phyloP scores from a whole-genome alignment of 2,888 invertebrate genomes.

The Nomada hirtipes region DNA sequence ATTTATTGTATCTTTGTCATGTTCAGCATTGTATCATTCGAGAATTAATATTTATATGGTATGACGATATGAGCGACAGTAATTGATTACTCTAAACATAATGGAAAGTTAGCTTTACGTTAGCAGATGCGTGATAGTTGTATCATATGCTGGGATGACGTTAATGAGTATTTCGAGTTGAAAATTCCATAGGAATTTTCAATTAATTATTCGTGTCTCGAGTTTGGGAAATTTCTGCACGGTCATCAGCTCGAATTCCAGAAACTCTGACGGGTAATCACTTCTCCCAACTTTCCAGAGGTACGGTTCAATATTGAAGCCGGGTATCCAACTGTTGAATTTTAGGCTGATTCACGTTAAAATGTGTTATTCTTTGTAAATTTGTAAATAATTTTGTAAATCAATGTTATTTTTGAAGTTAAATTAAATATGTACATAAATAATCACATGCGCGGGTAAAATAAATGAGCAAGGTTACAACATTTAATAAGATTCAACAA shows the following conservation, averaged over 20 bases:
- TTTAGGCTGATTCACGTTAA: constrained; percentile 14
- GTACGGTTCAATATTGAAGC: constrained; percentile 25
- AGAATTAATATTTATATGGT: too few relatives aligned
- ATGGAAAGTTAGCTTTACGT: too few relatives aligned
- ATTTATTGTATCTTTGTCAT: too few relatives aligned
- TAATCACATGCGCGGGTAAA: background rate
- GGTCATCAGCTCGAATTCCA: constrained; percentile 12
- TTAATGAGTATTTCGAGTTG: background rate
- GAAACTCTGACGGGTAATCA: constrained; percentile 23
- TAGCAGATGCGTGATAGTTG: too few relatives aligned
- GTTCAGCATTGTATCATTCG: too few relatives aligned
- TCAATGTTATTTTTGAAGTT: background rate
- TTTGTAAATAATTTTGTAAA: too few relatives aligned
- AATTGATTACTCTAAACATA: too few relatives aligned
- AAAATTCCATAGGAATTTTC: background rate
- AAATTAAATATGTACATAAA: background rate
- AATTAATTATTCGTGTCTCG: constrained; percentile 15
- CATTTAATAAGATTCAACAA: too few relatives aligned
- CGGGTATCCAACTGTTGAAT: constrained; percentile 26
- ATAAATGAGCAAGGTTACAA: too few relatives aligned
- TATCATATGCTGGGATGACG: background rate
- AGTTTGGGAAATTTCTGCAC: constrained; percentile 1
- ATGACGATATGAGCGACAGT: too few relatives aligned
- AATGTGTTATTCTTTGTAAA: background rate
- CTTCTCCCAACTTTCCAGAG: constrained; percentile 3